A percentile compares a stretch with the other conserved stretches of the same genome.
Conservation (phyloP, 2,888 invertebrate genomes). For the Schizaphis graminum region DNA sequence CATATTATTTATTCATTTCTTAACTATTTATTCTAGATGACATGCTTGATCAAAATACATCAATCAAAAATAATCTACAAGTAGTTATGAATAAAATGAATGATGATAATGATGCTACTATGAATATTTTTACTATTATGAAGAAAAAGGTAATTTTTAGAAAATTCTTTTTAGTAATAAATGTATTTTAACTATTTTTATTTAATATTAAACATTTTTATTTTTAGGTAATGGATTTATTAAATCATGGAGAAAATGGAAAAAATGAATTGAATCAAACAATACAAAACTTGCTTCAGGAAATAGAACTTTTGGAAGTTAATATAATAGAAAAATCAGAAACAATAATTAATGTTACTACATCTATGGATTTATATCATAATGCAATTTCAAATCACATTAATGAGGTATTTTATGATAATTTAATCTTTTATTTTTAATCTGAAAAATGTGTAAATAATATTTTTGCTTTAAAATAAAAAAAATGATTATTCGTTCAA, state of each 20-base stretch:
- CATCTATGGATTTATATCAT: slow-evolving; percentile 42
- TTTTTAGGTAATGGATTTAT: slow-evolving; percentile 42
- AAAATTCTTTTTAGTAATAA: background rate
- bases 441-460: background rate
- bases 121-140: slow-evolving; percentile 30
- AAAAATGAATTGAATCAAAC: slow-evolving; percentile 27
- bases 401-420: slow-evolving; percentile 39
- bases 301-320: slow-evolving; percentile 41
- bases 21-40: slow-evolving; percentile 32
- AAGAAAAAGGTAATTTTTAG: slow-evolving; percentile 47
- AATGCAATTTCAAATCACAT: slow-evolving; percentile 48
- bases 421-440: background rate
- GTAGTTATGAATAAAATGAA: slow-evolving; percentile 23
- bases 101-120: slow-evolving; percentile 36
- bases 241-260: slow-evolving; percentile 17
- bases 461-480: background rate
- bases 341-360: slow-evolving; percentile 41
- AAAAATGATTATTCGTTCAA: background rate
- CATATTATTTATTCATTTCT: background rate
- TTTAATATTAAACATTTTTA: background rate
- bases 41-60: slow-evolving; percentile 42
- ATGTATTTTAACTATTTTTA: background rate
- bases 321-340: slow-evolving; percentile 52
- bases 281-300: slow-evolving; percentile 17
- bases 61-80: slow-evolving; percentile 34